Evolutionary conservation across 2,888 invertebrate species (phyloP).

Genomic region (Pyrrhia umbra): DNA sequence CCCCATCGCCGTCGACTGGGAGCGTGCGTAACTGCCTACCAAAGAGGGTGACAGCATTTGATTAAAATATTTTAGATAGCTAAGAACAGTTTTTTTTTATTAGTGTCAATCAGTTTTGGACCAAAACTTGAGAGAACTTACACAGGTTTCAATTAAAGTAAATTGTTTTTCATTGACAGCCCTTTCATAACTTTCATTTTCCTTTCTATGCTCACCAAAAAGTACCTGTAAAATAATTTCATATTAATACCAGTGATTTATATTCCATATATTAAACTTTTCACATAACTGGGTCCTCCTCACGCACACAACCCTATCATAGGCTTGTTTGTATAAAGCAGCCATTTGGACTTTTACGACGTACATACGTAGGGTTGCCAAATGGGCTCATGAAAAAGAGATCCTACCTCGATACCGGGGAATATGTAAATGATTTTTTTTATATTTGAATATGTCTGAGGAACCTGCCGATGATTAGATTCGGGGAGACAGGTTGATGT

Average conservation of each 20-base stretch:
- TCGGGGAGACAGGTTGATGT: conserved; percentile 41
- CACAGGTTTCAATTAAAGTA: too few relatives aligned
- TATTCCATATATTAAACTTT: conserved; percentile 42
- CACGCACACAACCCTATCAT: conserved; percentile 47
- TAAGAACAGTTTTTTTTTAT: too few relatives aligned
- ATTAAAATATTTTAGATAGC: too few relatives aligned
- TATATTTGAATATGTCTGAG: conserved; percentile 65
- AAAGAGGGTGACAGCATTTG: too few relatives aligned
- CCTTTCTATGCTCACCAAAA: neutral
- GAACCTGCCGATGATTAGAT: conserved; percentile 66
- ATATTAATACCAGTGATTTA: conserved; percentile 32
- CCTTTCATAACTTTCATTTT: neutral
- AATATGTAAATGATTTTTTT: conserved; percentile 79
- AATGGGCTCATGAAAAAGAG: conserved; percentile 82
- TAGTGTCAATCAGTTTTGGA: too few relatives aligned
- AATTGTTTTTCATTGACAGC: neutral
- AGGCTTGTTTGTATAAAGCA: conserved; percentile 74
- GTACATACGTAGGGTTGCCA: conserved; percentile 75
- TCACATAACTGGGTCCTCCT: conserved; percentile 15
- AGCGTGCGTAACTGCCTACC: too few relatives aligned
- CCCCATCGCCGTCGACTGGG: too few relatives aligned
- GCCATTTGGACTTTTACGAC: conserved; percentile 77
- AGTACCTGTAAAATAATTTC: conserved; percentile 4
- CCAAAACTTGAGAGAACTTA: too few relatives aligned
- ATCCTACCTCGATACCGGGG: conserved; percentile 71